A percentile compares a stretch with the other conserved stretches of the same genome.
These are phyloP conservation scores for Aelia acuminata DNA, from an alignment of 2,888 invertebrate genomes.

Conservation along the genomic window DNA sequence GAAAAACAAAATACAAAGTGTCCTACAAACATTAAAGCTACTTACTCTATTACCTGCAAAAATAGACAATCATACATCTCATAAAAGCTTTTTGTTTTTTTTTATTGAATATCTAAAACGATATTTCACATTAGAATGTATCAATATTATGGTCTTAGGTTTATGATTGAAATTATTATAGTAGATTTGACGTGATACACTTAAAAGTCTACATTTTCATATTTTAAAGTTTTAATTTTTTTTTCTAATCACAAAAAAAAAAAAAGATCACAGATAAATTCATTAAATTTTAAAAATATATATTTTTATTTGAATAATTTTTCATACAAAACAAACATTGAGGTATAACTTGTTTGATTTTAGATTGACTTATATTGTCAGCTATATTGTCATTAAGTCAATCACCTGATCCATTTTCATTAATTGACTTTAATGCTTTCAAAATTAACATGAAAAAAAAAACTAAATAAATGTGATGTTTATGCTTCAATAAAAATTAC, in stretches of 20 bases:
- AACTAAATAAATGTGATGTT: background rate
- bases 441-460: too few species aligned
- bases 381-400: too few species aligned
- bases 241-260: background rate
- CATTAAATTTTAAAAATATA: background rate
- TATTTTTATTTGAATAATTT: background rate
- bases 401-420: too few species aligned
- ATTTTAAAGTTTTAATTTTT: background rate
- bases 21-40: background rate
- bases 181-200: background rate
- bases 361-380: background rate
- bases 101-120: background rate
- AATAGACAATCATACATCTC: background rate
- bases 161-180: background rate
- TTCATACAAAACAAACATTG: background rate
- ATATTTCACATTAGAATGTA: background rate
- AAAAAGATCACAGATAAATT: background rate
- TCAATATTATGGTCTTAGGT: background rate
- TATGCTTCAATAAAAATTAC: background rate
- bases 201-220: background rate
- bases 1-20: conserved; percentile 14
- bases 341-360: background rate
- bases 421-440: too few species aligned
- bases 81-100: background rate
- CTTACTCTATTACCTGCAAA: background rate